phyloP scores from a whole-genome alignment of 2,113 vertebrate genomes.

The Crotalus helleri region DNA sequence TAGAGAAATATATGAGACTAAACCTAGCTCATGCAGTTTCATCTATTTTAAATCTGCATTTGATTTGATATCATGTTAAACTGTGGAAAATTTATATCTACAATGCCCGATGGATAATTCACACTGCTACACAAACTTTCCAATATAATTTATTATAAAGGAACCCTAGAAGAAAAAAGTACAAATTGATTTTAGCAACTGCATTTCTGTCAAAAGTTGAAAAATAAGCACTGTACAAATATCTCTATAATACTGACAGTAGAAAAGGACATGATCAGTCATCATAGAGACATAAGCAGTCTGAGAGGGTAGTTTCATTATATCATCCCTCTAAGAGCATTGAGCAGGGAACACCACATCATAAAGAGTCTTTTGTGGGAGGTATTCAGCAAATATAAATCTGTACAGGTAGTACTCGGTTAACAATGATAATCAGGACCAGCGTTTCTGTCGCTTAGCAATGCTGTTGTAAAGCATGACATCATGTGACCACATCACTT shows the following conservation, averaged over 20 bases:
- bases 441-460: not conserved
- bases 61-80: not conserved
- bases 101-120: not conserved
- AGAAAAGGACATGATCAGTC: not conserved
- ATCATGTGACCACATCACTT: not conserved
- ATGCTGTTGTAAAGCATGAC: not conserved
- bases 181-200: not conserved
- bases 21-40: not conserved
- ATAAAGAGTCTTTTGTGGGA: not conserved
- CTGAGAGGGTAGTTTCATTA: not conserved
- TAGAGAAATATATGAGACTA: not conserved
- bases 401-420: not conserved
- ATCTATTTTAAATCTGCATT: not conserved
- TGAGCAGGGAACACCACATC: not conserved
- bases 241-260: not conserved
- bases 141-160: not conserved
- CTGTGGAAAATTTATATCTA: not conserved
- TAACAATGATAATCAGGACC: not conserved
- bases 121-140: not conserved
- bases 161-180: not conserved
- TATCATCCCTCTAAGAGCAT: not conserved
- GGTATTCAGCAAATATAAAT: not conserved
- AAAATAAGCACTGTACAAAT: not conserved
- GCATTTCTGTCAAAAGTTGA: too few relatives aligned
- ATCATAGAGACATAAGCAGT: not conserved